Evolutionary conservation across 2,888 invertebrate species (phyloP), one percentile per base, ranked within the genome.

Genomic region (Dysmachus trigonus): DNA sequence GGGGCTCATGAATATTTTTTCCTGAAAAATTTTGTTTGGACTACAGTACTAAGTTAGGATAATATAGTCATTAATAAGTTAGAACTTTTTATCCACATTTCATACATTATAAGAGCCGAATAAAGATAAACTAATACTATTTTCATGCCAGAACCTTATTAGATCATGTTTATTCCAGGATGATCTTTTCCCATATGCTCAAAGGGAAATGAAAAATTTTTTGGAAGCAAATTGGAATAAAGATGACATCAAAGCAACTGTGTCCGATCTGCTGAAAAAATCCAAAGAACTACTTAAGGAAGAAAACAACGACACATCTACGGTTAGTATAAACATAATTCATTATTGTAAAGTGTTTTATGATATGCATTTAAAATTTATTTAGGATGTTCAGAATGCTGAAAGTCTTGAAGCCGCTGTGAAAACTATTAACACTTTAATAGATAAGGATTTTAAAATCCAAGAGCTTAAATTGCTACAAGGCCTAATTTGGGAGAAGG

Each of bases 401-500:
- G 27, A 27, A 62, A 62, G 3, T 22, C 62, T 62, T 18, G 62
- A 18, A 62, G 27, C 22, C 22, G 10, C 62, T 27, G 62, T 62
- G 10, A 94, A 94, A 87, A 96, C 95, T 92, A 94, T 98, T 15
- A 93, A 95, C 88, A 95, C 96, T 94, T 96, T 96, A 91, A 98
- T 98, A 94, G 95, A 96, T 76, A 92, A 93, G 33, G 96, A 98
- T 91, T 94, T 96, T 87, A 97, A 98, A 91, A 94, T 95, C 47
- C 94, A 94, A 5, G 95, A 96, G 5, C 93, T 99, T 87, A 98
- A 98, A 91, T 94, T 94, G 81, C 93, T 99, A n/a, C 98, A 98
- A 91, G 98, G 98, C 0, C 94, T 97, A 87, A 95, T 99, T 89
- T 98, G 97, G 96, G 94, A 95, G 89, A 94, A 95, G 89, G 98